A percentile compares a stretch with the other conserved stretches of the same genome.
phyloP scores from a whole-genome alignment of 2,113 vertebrate species.

The Rhinogobius similis region DNA sequence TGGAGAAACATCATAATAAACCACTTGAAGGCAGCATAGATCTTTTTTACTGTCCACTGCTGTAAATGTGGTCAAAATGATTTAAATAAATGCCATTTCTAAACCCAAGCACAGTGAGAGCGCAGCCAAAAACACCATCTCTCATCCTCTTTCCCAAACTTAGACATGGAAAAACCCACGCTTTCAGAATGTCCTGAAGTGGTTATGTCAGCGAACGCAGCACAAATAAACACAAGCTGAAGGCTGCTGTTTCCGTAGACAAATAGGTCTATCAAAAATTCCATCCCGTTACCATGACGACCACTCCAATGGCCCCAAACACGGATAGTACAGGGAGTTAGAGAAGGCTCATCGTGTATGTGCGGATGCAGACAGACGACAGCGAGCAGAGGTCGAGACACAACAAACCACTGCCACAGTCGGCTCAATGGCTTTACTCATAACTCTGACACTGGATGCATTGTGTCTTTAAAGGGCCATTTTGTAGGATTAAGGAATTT shows the following conservation, averaged over 20 bases:
- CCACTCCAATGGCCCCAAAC: conserved; percentile 71
- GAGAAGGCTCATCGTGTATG: background rate
- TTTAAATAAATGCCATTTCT: no score
- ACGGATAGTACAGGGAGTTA: conserved; percentile 59
- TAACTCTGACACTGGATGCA: no score
- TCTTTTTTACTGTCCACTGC: background rate
- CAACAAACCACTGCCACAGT: no score
- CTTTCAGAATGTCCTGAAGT: conserved; percentile 45
- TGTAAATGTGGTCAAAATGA: no score
- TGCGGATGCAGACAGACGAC: background rate
- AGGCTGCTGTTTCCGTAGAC: conserved; percentile 54
- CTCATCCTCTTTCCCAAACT: conserved; percentile 63
- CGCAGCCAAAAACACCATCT: conserved; percentile 29
- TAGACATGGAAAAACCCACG: conserved; percentile 42
- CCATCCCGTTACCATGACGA: conserved; percentile 72
- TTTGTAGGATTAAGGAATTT: no score
- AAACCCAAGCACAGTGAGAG: conserved; percentile 33
- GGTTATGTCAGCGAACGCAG: conserved; percentile 26
- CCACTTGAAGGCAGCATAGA: background rate
- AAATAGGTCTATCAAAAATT: conserved; percentile 70
- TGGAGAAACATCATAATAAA: background rate
- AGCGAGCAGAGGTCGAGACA: no score
- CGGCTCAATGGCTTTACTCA: no score
- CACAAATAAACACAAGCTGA: conserved; percentile 29
- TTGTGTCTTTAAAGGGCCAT: no score